Evolutionary conservation across 1,140 invertebrate species (phyloP).

Genomic region (Zelostemma sp.): DNA sequence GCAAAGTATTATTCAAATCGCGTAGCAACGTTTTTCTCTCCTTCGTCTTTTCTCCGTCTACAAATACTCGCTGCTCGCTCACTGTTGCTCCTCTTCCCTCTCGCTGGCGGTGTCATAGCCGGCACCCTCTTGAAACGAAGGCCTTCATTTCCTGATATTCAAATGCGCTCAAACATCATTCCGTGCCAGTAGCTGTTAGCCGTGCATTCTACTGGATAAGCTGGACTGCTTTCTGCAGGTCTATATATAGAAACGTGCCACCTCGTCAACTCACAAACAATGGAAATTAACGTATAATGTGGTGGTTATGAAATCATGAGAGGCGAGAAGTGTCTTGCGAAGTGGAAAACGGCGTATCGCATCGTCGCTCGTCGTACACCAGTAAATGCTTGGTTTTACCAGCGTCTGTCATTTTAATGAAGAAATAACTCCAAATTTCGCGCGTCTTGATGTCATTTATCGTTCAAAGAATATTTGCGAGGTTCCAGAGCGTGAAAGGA

Average conservation of each 20-base stretch:
- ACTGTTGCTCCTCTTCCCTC: background rate
- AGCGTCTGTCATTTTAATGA: background rate
- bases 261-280: conserved; percentile 5
- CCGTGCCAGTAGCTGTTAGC: conserved; percentile 33
- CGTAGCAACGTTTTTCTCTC: conserved; percentile 22
- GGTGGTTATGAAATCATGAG: conserved; percentile 48
- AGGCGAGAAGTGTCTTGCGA: conserved; percentile 28
- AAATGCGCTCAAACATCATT: conserved; percentile 67
- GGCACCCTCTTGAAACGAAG: conserved; percentile 51
- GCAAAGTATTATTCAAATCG: conserved; percentile 69
- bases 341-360: conserved; percentile 10
- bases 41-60: conserved; percentile 15
- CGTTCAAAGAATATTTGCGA: background rate
- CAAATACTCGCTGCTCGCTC: background rate
- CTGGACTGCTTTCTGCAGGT: conserved; percentile 15
- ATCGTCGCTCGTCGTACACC: background rate
- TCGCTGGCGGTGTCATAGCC: conserved; percentile 7
- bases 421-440: background rate
- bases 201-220: conserved; percentile 53
- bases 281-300: conserved; percentile 16
- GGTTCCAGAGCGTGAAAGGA: no score
- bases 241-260: conserved; percentile 9
- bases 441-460: background rate
- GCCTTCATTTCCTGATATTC: conserved; percentile 69
- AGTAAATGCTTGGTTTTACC: background rate